Base-by-base conservation (phyloP, 2,797 vertebrate genomes). In the Pseudochromis fuscus region DNA sequence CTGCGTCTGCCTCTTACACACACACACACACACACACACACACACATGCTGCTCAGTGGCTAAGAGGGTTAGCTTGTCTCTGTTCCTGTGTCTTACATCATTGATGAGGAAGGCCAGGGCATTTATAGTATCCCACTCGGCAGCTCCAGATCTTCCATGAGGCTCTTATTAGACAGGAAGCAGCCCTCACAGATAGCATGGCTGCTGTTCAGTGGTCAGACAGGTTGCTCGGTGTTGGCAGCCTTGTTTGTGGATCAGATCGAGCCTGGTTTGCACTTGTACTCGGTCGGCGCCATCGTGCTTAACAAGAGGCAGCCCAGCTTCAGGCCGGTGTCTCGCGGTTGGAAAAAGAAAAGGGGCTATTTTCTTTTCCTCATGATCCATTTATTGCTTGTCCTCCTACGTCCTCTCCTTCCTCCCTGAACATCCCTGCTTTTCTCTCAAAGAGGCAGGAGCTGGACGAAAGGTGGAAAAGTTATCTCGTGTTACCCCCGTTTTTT, bases 41-140 rank as follows among this genome's bases (percentile, higher is more conserved):
- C 56, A 42, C 61, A 45, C 30, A n/a, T 4, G 15, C 68, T 7
- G 60, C 77, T 19, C 83, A 60, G 73, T 59, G 72, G 83, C 84
- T 93, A 91, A 93, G 90, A 93, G 92, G 88, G 82, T 92, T 89
- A 83, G 86, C 91, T 89, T 93, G 92, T 93, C 89, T 91, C 88
- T 91, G 76, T 90, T 87, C 91, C 83, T 46, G 31, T 81, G 65
- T 84, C 74, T 71, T 93, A 77, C 91, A 93, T 93, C 91, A 91
- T 93, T 93, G 88, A 93, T 93, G 91, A 91, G 75, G 76, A 82
- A 77, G 89, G 78, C 86, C 88, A 64, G 80, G 80, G 87, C 88
- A 91, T 91, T 90, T 91, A 91, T 89, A 87, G 85, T 78, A 69
- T 81, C 80, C 71, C 76, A 60, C 80, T 86, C 86, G 73, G 79